These are phyloP conservation scores for Semaprochilodus insignis DNA, from an alignment of 2,797 vertebrate genomes.

Conservation along the genomic window DNA sequence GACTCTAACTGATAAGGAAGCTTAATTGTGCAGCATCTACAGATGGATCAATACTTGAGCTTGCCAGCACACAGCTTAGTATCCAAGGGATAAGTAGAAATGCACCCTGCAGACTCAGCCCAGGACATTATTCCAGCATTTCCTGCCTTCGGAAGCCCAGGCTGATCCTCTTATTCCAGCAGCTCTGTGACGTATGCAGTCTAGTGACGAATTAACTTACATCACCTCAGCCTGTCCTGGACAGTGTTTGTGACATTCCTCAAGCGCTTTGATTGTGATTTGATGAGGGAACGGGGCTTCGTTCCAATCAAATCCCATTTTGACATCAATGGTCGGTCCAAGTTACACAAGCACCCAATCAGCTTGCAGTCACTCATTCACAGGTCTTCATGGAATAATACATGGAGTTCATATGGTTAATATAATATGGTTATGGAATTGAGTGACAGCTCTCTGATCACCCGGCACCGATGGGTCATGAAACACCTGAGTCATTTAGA, in stretches of 20 bases:
- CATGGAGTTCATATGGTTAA: neutral
- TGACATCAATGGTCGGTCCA: neutral
- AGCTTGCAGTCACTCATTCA: neutral
- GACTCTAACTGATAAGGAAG: too few relatives aligned
- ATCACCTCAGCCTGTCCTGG: neutral
- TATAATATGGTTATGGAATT: neutral
- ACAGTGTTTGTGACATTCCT: neutral
- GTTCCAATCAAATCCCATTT: too few relatives aligned
- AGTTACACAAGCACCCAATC: neutral
- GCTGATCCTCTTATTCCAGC: too few relatives aligned
- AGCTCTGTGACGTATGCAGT: too few relatives aligned
- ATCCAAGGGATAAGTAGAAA: too few relatives aligned
- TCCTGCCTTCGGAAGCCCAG: too few relatives aligned
- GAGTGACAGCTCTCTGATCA: neutral
- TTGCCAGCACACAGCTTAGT: too few relatives aligned
- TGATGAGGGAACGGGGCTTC: neutral
- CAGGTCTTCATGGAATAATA: neutral
- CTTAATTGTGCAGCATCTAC: too few relatives aligned
- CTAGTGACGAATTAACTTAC: neutral
- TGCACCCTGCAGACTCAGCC: too few relatives aligned
- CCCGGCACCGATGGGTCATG: slow-evolving; percentile 1
- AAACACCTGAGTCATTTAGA: slow-evolving; percentile 10
- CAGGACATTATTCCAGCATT: too few relatives aligned
- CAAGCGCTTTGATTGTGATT: neutral
- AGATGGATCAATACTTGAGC: too few relatives aligned